Conservation (phyloP, 1,140 invertebrate species). For the Euura lappo region DNA sequence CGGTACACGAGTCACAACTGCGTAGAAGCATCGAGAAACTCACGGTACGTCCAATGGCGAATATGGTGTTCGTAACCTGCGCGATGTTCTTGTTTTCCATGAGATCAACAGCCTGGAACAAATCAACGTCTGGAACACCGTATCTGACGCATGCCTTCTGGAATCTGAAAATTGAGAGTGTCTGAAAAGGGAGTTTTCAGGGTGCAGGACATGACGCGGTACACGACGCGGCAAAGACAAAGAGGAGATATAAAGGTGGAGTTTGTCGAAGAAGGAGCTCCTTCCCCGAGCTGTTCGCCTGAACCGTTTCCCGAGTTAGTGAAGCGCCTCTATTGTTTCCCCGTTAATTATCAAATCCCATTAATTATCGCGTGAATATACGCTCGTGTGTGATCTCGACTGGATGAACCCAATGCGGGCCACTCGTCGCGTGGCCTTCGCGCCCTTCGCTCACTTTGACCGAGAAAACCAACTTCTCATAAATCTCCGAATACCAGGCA, state of each 20-base stretch:
- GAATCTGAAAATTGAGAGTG: conserved; percentile 69
- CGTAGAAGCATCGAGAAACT: conserved; percentile 44
- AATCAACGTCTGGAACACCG: conserved; percentile 90
- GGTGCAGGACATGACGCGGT: not conserved
- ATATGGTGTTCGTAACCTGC: conserved; percentile 91
- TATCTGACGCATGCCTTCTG: conserved; percentile 87
- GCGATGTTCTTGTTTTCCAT: conserved; percentile 95
- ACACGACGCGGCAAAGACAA: not conserved
- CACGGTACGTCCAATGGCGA: conserved; percentile 90
- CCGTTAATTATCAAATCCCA: conserved; percentile 48
- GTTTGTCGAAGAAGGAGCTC: conserved; percentile 31
- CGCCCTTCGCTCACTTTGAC: not conserved
- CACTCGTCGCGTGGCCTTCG: not conserved
- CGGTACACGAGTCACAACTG: conserved; percentile 9
- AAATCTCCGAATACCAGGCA: not conserved
- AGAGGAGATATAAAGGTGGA: not conserved
- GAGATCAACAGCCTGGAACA: conserved; percentile 96
- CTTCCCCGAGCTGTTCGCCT: conserved; percentile 44
- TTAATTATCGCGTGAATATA: conserved; percentile 39
- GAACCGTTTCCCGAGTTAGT: conserved; percentile 38
- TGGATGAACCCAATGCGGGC: not conserved
- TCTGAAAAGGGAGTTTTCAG: not conserved
- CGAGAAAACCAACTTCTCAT: conserved; percentile 1
- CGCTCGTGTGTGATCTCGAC: not conserved
- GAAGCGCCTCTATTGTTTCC: conserved; percentile 54